phyloP scores from a whole-genome alignment of 2,888 invertebrate genomes.

The Norana najaformis region DNA sequence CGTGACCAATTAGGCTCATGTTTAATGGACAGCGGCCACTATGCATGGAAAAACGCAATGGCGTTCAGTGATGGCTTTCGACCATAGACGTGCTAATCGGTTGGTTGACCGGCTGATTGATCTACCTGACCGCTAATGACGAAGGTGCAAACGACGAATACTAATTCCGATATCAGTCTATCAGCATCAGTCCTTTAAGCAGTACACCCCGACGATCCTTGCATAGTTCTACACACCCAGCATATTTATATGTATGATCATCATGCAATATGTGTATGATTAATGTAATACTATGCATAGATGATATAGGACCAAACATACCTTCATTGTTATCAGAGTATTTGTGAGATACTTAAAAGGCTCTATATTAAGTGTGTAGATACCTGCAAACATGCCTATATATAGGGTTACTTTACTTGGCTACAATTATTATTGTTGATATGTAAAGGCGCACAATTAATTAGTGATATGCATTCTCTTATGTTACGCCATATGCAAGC shows the following conservation, averaged over 20 bases:
- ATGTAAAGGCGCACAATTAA: background rate
- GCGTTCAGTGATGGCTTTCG: background rate
- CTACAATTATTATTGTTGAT: too few species aligned
- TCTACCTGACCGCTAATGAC: background rate
- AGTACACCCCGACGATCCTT: background rate
- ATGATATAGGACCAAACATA: too few species aligned
- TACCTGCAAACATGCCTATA: too few species aligned
- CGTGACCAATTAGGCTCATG: background rate
- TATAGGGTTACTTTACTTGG: too few species aligned
- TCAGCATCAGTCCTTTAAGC: background rate
- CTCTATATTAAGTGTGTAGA: too few species aligned
- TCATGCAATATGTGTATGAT: too few species aligned
- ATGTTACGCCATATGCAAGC: background rate
- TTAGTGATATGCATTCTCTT: too few species aligned
- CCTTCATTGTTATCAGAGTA: background rate
- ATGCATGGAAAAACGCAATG: background rate
- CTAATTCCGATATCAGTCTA: background rate
- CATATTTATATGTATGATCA: too few species aligned
- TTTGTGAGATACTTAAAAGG: too few species aligned
- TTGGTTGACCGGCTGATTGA: background rate
- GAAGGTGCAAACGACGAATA: background rate
- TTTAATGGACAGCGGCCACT: constrained; percentile 1
- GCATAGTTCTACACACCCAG: too few species aligned
- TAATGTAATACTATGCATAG: too few species aligned
- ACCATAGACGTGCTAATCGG: background rate